Base-by-base conservation (phyloP, 2,797 vertebrate species). In the Acipenser oxyrinchus region DNA sequence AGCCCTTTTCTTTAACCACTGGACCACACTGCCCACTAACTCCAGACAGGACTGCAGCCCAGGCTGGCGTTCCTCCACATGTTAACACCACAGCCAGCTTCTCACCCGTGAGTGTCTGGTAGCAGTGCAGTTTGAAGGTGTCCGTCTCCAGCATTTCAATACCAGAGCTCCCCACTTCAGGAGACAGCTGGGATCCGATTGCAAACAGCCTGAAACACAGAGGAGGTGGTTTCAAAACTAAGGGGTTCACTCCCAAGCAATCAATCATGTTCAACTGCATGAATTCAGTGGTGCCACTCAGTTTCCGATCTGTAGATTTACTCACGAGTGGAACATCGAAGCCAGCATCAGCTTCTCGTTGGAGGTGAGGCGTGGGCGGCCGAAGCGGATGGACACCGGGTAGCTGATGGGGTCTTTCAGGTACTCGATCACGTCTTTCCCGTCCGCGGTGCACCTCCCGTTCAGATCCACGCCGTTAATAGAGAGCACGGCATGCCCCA, bases 271-370 rank as follows among this genome's bases (percentile, higher is more conserved):
- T 12, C 12, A 13, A 13, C 7, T 9, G 1, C 23, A 48, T 50
- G 10, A 6, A 50, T 13, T 18, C 9, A 8, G 49, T 8, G 49
- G 1, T 3, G 10, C 6, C 3, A 8, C 49, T 18, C 8, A 37
- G 23, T 3, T 37, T 37, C 23, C n/a, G 50, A 15, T 15, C 18
- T 37, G 55, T 10, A 13, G 55, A 2, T 60, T 7, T 51, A 86
- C 96, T 93, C 82, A 98, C 96, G 95, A 99, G 79, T 99, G 96
- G 76, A 99, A 99, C 96, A 98, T 99, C 72, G 97, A 99, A 1
- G 97, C 96, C 75, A 98, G 80, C 96, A 99, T 98, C 8, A 99
- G 91, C 77, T 98, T 98, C 81, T 99, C 95, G 63, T 98, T 99
- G 74, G 97, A 98, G 60, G 89, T 90, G n/a, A 99, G 89, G 0